Evolutionary conservation across 2,113 vertebrate species (phyloP), one percentile per base, ranked within the genome.

Genomic region (Deroptyus accipitrinus): DNA sequence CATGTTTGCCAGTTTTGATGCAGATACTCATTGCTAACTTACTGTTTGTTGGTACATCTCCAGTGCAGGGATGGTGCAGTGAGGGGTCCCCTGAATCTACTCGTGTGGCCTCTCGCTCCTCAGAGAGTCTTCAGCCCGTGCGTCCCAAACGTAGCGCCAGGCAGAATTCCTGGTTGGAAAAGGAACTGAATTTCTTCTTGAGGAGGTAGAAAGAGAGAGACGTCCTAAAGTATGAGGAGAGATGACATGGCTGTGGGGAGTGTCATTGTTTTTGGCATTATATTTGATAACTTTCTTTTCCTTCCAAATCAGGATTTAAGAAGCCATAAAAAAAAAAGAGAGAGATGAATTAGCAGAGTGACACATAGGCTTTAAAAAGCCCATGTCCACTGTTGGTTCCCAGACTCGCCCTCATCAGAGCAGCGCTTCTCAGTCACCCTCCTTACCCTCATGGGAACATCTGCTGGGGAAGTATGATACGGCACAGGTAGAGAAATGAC

Each of bases 271-370:
- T 69, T 78, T 88, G 55, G 17, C 31, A 46, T 24, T 76, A 3
- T 55, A 27, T 62, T 89, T 91, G 27, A 57, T 87, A 86, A 94
- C 66, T 93, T 81, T 84, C 66, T 91, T 90, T 84, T 94, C 77
- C 74, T 95, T 95, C 44, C 59, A 92, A 88, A 95, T 91, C 79
- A 87, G 83, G 90, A 93, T 6, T 46, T 81, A 48, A 67, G 83
- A 90, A 90, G 44, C 41, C 31, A 57, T 48, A 80, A 66, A 22
- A 48, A 62, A 62, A 48, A 69, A 63, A 78, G 30, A 55, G 30
- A 55, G 4, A 74, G 66, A 51, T 19, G 15, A 88, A 57, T 63
- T 68, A 75, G 28, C 86, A 92, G 67, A 78, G 63, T 91, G 80
- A 69, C 54, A 68, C 8, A 1, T 69, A 94, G 85, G 54, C 64